Base-by-base conservation (phyloP, 2,888 invertebrate species). In the Leptinotarsa haldemani region DNA sequence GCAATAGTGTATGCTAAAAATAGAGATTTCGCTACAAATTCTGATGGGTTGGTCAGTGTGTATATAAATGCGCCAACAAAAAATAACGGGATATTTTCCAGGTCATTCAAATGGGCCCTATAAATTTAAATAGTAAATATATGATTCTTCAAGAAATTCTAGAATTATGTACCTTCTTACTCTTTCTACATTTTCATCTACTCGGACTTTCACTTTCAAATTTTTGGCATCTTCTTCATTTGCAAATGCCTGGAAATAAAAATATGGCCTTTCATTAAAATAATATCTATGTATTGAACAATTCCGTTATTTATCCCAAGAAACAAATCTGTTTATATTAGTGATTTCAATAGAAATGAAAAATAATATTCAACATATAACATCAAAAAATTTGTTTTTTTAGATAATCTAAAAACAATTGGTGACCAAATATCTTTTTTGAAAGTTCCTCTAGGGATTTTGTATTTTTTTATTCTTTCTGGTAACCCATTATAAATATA, bases 21-120 rank as follows among this genome's bases (percentile, higher is more conserved):
- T 18, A 83, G 70, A 1, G 68, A 86, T 50, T 87, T 86, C 3
- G 92, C 92, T 4, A 88, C 69, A 61, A 74, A 81, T 12, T 86
- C 83, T 70, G 83, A 84, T 0, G 93, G 93, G 1, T 87, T 87
- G 0, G 91, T 92, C 15, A 90, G 86, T 74, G 90, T 82, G 86
- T 92, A 93, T 74, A 92, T 81, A 4, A 90, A 88, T 1, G 89
- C 91, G 50, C 91, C 83, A 47, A 91, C 81, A 85, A 92, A 89
- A 83, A 93, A 93, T 2, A 90, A 88, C 0, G 91, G 89, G 64
- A 93, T 92, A 83, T 93, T 93, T 85, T 93, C 93, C 84, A 93
- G 83, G 83, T 93, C 93, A 82, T 93, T 93, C 79, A 90, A 87
- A 83, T 93, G 93, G n/a, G 91, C 92, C 16, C 61, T 61, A 13